A percentile compares a stretch with the other conserved stretches of the same genome.
phyloP scores from a whole-genome alignment of 2,888 invertebrate species.

The Lomographa bimaculata region DNA sequence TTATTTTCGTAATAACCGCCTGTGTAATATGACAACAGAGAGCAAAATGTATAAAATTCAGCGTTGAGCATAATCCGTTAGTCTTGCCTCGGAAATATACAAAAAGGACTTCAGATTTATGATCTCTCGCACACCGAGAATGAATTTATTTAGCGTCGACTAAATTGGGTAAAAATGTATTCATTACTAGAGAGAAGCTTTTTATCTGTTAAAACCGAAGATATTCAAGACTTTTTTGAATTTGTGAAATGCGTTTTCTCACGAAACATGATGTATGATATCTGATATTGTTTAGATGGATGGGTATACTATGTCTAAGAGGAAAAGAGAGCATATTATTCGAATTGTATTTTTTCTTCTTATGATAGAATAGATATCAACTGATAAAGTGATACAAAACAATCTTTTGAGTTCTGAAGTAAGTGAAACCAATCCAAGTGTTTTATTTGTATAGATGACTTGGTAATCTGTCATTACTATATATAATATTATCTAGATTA shows the following conservation, averaged over 20 bases:
- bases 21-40: slow-evolving; percentile 43
- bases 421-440: no score
- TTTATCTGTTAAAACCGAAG: slow-evolving; percentile 23
- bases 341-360: no score
- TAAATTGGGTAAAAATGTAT: slow-evolving; percentile 59
- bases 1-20: slow-evolving; percentile 41
- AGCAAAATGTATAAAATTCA: slow-evolving; percentile 53
- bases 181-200: slow-evolving; percentile 33
- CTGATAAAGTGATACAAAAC: no score
- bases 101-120: slow-evolving; percentile 61
- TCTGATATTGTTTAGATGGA: no score
- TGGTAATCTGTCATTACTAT: no score
- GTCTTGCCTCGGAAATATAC: slow-evolving; percentile 55
- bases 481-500: no score
- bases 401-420: no score
- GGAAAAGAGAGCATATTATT: no score
- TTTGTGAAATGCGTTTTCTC: slow-evolving; percentile 15
- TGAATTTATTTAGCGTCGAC: slow-evolving; percentile 59
- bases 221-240: slow-evolving; percentile 8
- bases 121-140: slow-evolving; percentile 49
- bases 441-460: no score
- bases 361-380: no score
- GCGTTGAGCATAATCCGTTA: slow-evolving; percentile 52
- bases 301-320: no score
- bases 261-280: slow-evolving; percentile 20